Conservation (phyloP, 2,113 vertebrate genomes). For the Atractosteus spatula region DNA sequence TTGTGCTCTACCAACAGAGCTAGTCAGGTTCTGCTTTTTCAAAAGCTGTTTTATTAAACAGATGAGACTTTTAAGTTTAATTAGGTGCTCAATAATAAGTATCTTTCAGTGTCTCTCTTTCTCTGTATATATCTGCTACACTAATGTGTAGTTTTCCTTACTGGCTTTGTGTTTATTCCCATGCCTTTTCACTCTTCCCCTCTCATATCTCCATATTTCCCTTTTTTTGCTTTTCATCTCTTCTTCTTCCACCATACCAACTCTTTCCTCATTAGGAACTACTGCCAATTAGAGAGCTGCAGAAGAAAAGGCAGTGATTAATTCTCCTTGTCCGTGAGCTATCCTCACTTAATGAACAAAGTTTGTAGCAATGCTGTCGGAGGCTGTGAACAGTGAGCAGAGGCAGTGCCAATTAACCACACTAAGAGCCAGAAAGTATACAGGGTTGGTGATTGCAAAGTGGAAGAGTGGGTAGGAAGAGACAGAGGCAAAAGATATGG, state of each 20-base stretch:
- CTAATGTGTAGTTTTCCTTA: conserved; percentile 5
- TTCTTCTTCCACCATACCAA: neutral
- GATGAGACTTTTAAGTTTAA: conserved; percentile 14
- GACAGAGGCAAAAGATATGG: conserved; percentile 40
- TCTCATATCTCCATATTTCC: neutral
- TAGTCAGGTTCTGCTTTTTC: neutral
- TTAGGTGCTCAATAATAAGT: neutral
- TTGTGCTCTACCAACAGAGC: too few species aligned
- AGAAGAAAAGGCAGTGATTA: conserved; percentile 16
- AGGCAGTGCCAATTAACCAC: neutral
- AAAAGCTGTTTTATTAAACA: conserved; percentile 12
- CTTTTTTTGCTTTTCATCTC: neutral
- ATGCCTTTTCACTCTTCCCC: neutral
- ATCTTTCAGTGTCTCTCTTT: neutral
- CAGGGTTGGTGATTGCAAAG: conserved; percentile 21
- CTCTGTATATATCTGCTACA: neutral
- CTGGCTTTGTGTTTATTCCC: neutral
- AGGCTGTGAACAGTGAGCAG: conserved; percentile 11
- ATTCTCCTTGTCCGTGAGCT: neutral
- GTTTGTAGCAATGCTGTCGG: conserved; percentile 14
- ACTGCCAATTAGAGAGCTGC: conserved; percentile 21
- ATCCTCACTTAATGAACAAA: neutral
- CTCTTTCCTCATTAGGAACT: neutral
- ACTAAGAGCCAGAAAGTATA: conserved; percentile 2
- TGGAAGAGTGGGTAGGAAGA: conserved; percentile 42